These are phyloP conservation scores for Anguilla rostrata DNA, from an alignment of 2,113 vertebrate species.

Conservation along the genomic window DNA sequence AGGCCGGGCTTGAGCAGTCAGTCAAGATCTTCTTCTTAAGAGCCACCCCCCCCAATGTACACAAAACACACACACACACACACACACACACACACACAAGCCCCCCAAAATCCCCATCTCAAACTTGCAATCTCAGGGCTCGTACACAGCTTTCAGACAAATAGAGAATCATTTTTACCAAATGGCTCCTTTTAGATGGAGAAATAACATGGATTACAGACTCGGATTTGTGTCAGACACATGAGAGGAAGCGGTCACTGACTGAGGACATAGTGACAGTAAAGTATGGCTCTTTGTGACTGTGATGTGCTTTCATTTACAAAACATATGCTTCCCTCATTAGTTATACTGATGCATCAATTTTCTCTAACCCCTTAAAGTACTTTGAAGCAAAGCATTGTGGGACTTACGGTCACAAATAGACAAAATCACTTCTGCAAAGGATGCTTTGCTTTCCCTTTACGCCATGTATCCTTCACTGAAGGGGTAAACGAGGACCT, in stretches of 20 bases:
- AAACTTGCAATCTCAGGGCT: neutral
- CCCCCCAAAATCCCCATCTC: neutral
- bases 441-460: conserved; percentile 47
- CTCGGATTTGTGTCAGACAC: conserved; percentile 51
- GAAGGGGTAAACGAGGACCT: no score
- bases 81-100: no score
- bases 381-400: conserved; percentile 18
- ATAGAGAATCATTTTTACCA: conserved; percentile 47
- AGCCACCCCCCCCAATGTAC: neutral
- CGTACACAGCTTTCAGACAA: conserved; percentile 27
- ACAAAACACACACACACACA: no score
- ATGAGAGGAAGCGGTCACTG: conserved; percentile 29
- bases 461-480: conserved; percentile 1
- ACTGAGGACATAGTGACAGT: conserved; percentile 38
- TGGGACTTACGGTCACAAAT: no score
- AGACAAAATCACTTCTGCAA: no score
- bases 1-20: neutral
- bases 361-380: conserved; percentile 11
- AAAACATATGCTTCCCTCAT: no score
- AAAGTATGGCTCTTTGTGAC: neutral
- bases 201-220: conserved; percentile 41
- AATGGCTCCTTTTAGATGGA: conserved; percentile 45
- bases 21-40: neutral
- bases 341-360: no score
- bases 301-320: no score